Evolutionary conservation across 2,113 vertebrate genomes (phyloP).

Genomic region (Mormoops blainvillei): DNA sequence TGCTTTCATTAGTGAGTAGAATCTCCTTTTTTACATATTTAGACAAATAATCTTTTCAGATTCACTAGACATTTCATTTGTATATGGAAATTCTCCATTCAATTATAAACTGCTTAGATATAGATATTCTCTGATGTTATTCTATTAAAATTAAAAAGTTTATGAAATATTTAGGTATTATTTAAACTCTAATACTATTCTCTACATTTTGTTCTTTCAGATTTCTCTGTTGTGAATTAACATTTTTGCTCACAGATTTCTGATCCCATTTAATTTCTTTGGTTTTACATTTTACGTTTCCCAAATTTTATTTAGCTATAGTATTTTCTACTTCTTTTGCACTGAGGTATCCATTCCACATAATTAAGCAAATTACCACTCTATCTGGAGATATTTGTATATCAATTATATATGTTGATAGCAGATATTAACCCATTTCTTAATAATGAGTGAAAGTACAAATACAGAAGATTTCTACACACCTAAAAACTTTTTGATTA

Average conservation of each 20-base stretch:
- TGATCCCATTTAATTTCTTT: not conserved
- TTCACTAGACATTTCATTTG: not conserved
- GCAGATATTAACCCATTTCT: conserved; percentile 45
- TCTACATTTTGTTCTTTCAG: not conserved
- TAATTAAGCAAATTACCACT: not conserved
- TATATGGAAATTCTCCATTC: not conserved
- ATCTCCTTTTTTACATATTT: not conserved
- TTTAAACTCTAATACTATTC: not conserved
- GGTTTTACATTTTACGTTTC: not conserved
- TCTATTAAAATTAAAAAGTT: not conserved
- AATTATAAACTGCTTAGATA: not conserved
- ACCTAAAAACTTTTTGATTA: not conserved
- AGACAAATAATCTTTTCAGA: not conserved
- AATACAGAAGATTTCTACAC: conserved; percentile 32
- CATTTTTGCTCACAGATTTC: not conserved
- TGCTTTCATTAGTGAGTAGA: not conserved
- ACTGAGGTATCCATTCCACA: not conserved
- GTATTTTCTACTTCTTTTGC: conserved; percentile 38
- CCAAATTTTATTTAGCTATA: not conserved
- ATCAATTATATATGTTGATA: conserved; percentile 45
- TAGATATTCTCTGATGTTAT: not conserved
- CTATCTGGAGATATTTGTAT: not conserved
- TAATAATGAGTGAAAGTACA: not conserved
- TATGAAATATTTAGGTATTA: not conserved
- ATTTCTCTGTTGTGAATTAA: not conserved